phyloP scores from a whole-genome alignment of 2,888 invertebrate genomes.

The Netelia fuscicornis region DNA sequence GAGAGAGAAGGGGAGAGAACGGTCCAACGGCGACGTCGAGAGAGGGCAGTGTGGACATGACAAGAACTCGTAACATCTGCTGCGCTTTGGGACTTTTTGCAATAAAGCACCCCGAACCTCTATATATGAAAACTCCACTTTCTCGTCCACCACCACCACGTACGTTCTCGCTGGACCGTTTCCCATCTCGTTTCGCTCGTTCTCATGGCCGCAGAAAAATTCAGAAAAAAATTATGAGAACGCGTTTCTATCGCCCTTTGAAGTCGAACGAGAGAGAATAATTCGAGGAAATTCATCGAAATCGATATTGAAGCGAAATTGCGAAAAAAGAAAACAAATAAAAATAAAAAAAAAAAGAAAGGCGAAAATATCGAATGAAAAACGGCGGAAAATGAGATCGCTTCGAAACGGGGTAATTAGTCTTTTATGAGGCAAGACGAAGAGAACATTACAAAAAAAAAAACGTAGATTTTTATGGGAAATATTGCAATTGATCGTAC shows the following conservation, averaged over 20 bases:
- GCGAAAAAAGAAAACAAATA: conserved; percentile 69
- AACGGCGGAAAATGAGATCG: conserved; percentile 13
- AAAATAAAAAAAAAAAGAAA: conserved; percentile 70
- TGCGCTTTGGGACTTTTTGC: conserved; percentile 81
- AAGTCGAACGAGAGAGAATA: conserved; percentile 63
- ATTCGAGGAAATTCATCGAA: conserved; percentile 61
- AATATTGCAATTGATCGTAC: not conserved
- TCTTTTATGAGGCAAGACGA: conserved; percentile 7
- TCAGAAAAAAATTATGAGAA: conserved; percentile 44
- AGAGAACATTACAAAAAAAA: not conserved
- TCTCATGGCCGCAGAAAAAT: conserved; percentile 48
- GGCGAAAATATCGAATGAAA: conserved; percentile 55
- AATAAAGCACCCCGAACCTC: conserved; percentile 78
- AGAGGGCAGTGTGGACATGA: conserved; percentile 46
- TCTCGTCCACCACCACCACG: conserved; percentile 30
- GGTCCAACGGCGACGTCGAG: not conserved
- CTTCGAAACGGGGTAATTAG: conserved; percentile 11
- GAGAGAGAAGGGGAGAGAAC: not conserved
- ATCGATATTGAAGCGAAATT: conserved; percentile 79
- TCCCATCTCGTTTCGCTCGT: conserved; percentile 46
- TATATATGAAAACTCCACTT: conserved; percentile 57
- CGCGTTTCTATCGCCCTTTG: conserved; percentile 54
- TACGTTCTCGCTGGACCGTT: conserved; percentile 56
- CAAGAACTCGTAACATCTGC: conserved; percentile 81
- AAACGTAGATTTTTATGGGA: not conserved